Conservation (phyloP, 1,140 invertebrate species). For the Drosophila subobscura region DNA sequence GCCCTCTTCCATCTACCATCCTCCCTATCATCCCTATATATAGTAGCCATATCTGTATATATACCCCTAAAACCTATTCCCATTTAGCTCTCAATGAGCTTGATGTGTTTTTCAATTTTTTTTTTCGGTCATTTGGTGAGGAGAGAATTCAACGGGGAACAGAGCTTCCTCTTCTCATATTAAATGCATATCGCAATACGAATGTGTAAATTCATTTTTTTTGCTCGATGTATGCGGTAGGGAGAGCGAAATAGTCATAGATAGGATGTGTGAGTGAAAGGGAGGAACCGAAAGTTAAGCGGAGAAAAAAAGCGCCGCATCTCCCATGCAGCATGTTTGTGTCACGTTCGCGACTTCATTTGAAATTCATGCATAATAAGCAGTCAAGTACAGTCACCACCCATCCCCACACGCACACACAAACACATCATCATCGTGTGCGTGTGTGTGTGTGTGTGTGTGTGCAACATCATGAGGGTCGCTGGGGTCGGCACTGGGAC, state of each 20-base stretch:
- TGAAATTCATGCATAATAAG: constrained; percentile 81
- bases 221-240: constrained; percentile 14
- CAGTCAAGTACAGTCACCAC: constrained; percentile 66
- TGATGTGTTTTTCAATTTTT: constrained; percentile 71
- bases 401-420: constrained; percentile 12
- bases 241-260: constrained; percentile 21
- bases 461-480: constrained; percentile 69
- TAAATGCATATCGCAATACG: constrained; percentile 80
- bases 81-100: constrained; percentile 66
- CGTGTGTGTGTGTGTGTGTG: not conserved
- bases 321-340: constrained; percentile 71
- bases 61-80: constrained; percentile 39
- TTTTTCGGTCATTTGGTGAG: constrained; percentile 21
- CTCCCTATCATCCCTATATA: too few relatives aligned
- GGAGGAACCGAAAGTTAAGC: constrained; percentile 27
- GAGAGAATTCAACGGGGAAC: constrained; percentile 27
- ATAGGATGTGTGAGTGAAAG: constrained; percentile 17
- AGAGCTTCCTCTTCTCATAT: constrained; percentile 52
- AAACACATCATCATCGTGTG: constrained; percentile 9
- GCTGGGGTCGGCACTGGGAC: constrained; percentile 31
- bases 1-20: constrained; percentile 42
- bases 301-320: constrained; percentile 38
- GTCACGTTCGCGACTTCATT: constrained; percentile 81
- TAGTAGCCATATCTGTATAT: constrained; percentile 1
- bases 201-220: constrained; percentile 75